Evolutionary conservation across 2,888 invertebrate genomes (phyloP).

Genomic region (Chymomyza amoena): DNA sequence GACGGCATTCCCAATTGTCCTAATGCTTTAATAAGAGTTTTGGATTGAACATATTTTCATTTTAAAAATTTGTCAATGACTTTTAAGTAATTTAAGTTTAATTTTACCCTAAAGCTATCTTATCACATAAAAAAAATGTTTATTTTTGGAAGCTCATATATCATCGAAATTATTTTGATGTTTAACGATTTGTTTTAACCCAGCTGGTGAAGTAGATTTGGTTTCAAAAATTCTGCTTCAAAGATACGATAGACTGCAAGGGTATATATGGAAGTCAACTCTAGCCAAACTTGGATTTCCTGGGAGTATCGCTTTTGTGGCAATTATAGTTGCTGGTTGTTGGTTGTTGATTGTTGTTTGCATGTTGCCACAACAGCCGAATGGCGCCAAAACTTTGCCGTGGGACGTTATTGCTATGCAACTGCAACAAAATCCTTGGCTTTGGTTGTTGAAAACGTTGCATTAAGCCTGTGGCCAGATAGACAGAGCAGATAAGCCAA

Average conservation of each 20-base stretch:
- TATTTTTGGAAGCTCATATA: too few relatives aligned
- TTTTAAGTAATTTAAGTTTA: too few relatives aligned
- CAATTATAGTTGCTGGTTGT: conserved; percentile 20
- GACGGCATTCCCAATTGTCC: too few relatives aligned
- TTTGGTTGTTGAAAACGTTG: conserved; percentile 35
- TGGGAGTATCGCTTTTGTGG: conserved; percentile 20
- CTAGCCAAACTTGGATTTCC: not conserved
- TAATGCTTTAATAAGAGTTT: too few relatives aligned
- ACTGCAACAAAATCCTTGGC: conserved; percentile 54
- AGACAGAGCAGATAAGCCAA: conserved; percentile 47
- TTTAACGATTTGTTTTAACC: too few relatives aligned
- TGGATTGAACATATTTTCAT: too few relatives aligned
- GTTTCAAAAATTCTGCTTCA: not conserved
- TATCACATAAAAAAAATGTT: too few relatives aligned
- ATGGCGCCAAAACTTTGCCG: conserved; percentile 67
- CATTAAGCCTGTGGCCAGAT: conserved; percentile 59
- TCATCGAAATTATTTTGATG: too few relatives aligned
- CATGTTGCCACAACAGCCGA: conserved; percentile 60
- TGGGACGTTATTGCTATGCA: conserved; percentile 48
- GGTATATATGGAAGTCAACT: not conserved
- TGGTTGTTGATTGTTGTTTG: conserved; percentile 29
- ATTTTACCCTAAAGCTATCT: too few relatives aligned
- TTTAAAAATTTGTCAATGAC: too few relatives aligned
- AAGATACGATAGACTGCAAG: not conserved
- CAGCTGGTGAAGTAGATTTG: too few relatives aligned